A percentile compares a stretch with the other conserved stretches of the same genome.
phyloP scores from a whole-genome alignment of 1,140 invertebrate genomes.

The Apis laboriosa region DNA sequence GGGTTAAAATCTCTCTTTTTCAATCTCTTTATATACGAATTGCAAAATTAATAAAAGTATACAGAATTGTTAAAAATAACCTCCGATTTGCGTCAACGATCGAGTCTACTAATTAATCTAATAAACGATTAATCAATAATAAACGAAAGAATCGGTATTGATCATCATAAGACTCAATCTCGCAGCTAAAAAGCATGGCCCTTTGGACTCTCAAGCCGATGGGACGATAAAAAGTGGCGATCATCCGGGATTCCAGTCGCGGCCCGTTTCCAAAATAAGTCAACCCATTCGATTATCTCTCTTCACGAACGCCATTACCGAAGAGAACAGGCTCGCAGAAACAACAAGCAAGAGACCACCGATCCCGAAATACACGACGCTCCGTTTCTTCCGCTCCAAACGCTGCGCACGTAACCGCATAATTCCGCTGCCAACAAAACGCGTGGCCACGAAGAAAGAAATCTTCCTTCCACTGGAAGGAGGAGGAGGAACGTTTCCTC shows the following conservation, averaged over 20 bases:
- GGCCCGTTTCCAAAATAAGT: slow-evolving; percentile 26
- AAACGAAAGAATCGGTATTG: background rate
- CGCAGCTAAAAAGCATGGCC: no score
- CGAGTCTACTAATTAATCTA: no score
- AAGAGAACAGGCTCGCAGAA: background rate
- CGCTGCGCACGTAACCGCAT: slow-evolving; percentile 27
- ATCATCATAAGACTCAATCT: no score
- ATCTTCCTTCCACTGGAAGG: background rate
- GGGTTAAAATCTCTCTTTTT: no score
- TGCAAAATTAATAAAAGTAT: no score
- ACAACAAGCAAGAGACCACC: slow-evolving; percentile 1
- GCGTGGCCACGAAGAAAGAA: background rate
- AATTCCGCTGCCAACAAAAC: slow-evolving; percentile 1
- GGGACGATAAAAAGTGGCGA: no score
- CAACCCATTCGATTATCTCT: slow-evolving; percentile 43
- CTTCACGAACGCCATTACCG: slow-evolving; percentile 36
- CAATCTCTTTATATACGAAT: no score
- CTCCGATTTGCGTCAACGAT: no score
- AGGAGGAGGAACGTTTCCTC: background rate
- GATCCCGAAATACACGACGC: slow-evolving; percentile 26
- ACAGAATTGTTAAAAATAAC: background rate
- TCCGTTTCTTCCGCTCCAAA: background rate
- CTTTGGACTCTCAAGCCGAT: no score
- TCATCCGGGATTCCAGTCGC: slow-evolving; percentile 23
- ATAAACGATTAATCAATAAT: background rate